These are phyloP conservation scores for Chaetogeoica ovagalla DNA, from an alignment of 2,888 invertebrate genomes.

Conservation along the genomic window DNA sequence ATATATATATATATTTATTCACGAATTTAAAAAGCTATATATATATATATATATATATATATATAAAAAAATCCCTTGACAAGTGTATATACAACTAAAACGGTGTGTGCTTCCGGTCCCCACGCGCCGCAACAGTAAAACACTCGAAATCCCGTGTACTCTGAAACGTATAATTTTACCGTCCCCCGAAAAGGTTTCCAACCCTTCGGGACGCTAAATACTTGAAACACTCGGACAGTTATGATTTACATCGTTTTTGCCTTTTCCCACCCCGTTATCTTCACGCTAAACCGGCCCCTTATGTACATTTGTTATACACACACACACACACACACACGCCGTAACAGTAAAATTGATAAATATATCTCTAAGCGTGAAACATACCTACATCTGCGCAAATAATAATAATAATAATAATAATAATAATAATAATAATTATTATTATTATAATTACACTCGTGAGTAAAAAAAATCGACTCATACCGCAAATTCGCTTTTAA, in stretches of 20 bases:
- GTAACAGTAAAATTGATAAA: slow-evolving; percentile 49
- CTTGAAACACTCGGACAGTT: slow-evolving; percentile 49
- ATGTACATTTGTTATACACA: slow-evolving; percentile 9
- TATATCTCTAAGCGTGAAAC: slow-evolving; percentile 1
- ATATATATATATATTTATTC: not conserved
- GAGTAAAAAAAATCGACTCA: no score
- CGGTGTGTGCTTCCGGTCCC: slow-evolving; percentile 40
- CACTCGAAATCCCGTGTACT: slow-evolving; percentile 49
- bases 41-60: no score
- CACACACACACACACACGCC: no score
- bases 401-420: no score
- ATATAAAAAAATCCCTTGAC: slow-evolving; percentile 14
- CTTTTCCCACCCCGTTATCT: slow-evolving; percentile 44
- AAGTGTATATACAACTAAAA: slow-evolving; percentile 39
- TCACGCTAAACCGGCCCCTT: slow-evolving; percentile 34
- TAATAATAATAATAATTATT: not conserved
- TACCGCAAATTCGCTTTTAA: no score
- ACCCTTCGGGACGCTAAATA: slow-evolving; percentile 47
- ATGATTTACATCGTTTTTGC: slow-evolving; percentile 49
- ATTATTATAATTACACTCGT: no score
- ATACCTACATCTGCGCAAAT: slow-evolving; percentile 19
- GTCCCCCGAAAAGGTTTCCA: slow-evolving; percentile 36
- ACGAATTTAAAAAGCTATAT: not conserved
- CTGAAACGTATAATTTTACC: slow-evolving; percentile 36
- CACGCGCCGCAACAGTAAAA: slow-evolving; percentile 23